These are phyloP conservation scores for Lutjanus erythropterus DNA, from an alignment of 2,113 vertebrate genomes.

Conservation along the genomic window DNA sequence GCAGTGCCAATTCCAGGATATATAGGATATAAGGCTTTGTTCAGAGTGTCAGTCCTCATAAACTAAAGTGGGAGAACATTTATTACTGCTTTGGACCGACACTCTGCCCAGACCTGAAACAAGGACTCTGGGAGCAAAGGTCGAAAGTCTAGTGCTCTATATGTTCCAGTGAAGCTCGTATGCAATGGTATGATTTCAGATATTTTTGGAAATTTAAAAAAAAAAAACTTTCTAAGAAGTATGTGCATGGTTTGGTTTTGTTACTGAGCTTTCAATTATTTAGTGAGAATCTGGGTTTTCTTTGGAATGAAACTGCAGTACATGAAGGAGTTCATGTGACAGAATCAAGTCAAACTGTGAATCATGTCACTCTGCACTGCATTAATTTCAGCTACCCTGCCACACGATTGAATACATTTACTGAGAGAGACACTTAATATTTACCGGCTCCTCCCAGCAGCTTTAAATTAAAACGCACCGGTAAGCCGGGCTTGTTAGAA, in stretches of 20 bases:
- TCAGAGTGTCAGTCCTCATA: constrained; percentile 17
- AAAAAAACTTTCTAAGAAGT: neutral
- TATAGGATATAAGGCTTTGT: constrained; percentile 19
- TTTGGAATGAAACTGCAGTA: neutral
- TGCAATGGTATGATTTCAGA: neutral
- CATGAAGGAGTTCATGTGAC: neutral
- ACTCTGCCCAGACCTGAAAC: constrained; percentile 3
- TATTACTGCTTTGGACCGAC: constrained; percentile 13
- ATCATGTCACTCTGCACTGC: neutral
- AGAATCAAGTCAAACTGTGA: neutral
- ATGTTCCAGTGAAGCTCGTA: neutral
- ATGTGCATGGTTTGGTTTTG: neutral
- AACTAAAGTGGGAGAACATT: constrained; percentile 16
- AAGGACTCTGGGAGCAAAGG: neutral
- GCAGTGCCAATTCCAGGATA: constrained; percentile 28
- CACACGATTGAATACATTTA: constrained; percentile 27
- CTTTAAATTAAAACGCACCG: constrained; percentile 26
- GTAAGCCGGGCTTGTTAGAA: neutral
- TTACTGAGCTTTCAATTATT: neutral
- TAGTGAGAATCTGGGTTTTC: neutral
- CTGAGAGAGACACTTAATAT: neutral
- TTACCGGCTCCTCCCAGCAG: constrained; percentile 32
- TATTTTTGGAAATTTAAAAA: neutral
- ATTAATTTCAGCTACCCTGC: neutral
- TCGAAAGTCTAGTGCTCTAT: neutral